phyloP scores from a whole-genome alignment of 2,113 vertebrate species.

The Tragelaphus strepsiceros region DNA sequence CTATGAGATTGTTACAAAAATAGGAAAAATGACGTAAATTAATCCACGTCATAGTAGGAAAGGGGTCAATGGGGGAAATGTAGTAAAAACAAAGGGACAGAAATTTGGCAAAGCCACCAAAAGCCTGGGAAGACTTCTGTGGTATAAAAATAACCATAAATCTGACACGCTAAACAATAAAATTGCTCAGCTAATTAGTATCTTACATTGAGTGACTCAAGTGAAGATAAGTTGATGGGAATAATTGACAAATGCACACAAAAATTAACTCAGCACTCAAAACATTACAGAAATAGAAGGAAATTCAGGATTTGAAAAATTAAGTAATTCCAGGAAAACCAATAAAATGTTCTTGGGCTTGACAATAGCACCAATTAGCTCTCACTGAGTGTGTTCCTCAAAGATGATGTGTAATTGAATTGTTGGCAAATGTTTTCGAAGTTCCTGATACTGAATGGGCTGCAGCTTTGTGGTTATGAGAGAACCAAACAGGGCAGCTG shows the following conservation, averaged over 20 bases:
- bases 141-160: slow-evolving; percentile 61
- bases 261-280: slow-evolving; percentile 55
- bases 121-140: slow-evolving; percentile 31
- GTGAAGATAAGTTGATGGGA: slow-evolving; percentile 60
- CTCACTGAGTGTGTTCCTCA: background rate
- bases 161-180: slow-evolving; percentile 68
- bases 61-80: slow-evolving; percentile 22
- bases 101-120: slow-evolving; percentile 51
- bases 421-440: slow-evolving; percentile 29
- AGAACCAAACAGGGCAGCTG: background rate
- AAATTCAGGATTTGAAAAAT: slow-evolving; percentile 62
- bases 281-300: slow-evolving; percentile 45
- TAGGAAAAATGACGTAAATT: slow-evolving; percentile 40
- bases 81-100: slow-evolving; percentile 61
- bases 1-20: background rate
- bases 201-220: slow-evolving; percentile 46
- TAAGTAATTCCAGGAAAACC: slow-evolving; percentile 61
- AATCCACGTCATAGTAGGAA: background rate
- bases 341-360: slow-evolving; percentile 53
- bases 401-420: slow-evolving; percentile 39
- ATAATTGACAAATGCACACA: slow-evolving; percentile 57
- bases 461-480: background rate
- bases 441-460: background rate
- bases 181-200: slow-evolving; percentile 64
- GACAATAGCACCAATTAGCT: slow-evolving; percentile 33